Evolutionary conservation across 2,888 invertebrate genomes (phyloP).

Genomic region (Limnephilus lunatus): DNA sequence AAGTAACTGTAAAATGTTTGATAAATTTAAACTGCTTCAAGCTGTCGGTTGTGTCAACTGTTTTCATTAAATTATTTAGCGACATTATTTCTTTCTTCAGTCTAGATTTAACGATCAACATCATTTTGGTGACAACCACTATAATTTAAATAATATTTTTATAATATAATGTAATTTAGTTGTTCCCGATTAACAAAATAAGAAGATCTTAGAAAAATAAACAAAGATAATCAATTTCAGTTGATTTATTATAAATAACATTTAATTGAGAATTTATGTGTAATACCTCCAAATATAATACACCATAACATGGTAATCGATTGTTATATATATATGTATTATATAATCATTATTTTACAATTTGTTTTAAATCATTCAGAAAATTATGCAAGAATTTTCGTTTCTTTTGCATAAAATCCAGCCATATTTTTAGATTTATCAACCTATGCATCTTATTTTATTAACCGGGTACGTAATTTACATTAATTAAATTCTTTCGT

Average conservation of each 20-base stretch:
- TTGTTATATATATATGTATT: too few species aligned
- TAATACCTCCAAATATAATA: too few species aligned
- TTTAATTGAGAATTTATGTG: too few species aligned
- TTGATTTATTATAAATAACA: too few species aligned
- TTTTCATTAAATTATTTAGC: background rate
- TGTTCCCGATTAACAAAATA: background rate
- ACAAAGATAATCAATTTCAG: too few species aligned
- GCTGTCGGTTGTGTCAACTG: background rate
- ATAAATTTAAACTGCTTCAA: background rate
- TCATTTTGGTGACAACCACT: slow-evolving; percentile 21
- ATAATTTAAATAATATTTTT: background rate
- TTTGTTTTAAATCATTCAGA: background rate
- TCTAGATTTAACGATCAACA: background rate
- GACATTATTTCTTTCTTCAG: background rate
- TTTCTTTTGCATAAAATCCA: background rate
- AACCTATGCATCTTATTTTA: background rate
- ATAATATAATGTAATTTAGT: background rate
- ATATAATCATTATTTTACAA: background rate
- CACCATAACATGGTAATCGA: too few species aligned
- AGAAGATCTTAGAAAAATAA: background rate
- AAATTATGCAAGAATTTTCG: background rate
- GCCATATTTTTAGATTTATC: background rate
- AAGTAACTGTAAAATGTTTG: background rate
- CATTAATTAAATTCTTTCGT: background rate
- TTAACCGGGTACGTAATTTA: background rate